Conservation (phyloP, 2,113 vertebrate species). For the Empidonax traillii region DNA sequence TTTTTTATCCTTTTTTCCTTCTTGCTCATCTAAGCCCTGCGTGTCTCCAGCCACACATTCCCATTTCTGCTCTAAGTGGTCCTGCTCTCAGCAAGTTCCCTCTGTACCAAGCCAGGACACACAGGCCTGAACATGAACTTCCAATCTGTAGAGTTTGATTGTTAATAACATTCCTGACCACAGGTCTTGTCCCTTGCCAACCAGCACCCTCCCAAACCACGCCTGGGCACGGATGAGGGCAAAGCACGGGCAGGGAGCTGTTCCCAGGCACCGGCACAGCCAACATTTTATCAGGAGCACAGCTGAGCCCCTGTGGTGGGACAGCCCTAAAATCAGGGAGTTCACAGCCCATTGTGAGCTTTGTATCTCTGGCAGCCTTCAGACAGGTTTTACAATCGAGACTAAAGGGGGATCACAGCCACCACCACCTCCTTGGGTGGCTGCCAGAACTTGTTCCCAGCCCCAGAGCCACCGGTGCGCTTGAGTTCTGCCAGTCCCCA, state of each 20-base stretch:
- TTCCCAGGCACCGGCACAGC: not conserved
- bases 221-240: not conserved
- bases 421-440: not conserved
- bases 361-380: not conserved
- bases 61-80: not conserved
- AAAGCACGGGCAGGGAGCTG: not conserved
- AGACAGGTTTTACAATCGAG: not conserved
- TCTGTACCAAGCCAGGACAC: not conserved
- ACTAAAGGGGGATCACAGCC: not conserved
- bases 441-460: not conserved
- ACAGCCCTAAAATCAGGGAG: not conserved
- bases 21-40: not conserved
- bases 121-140: not conserved
- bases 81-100: not conserved
- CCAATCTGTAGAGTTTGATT: not conserved
- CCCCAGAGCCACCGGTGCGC: not conserved
- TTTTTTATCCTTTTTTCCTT: not conserved
- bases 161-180: not conserved
- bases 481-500: not conserved
- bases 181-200: not conserved
- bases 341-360: not conserved
- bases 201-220: not conserved
- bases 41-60: not conserved
- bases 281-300: not conserved
- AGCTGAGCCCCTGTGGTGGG: not conserved